phyloP scores from a whole-genome alignment of 2,113 vertebrate genomes.

The Scomber scombrus region DNA sequence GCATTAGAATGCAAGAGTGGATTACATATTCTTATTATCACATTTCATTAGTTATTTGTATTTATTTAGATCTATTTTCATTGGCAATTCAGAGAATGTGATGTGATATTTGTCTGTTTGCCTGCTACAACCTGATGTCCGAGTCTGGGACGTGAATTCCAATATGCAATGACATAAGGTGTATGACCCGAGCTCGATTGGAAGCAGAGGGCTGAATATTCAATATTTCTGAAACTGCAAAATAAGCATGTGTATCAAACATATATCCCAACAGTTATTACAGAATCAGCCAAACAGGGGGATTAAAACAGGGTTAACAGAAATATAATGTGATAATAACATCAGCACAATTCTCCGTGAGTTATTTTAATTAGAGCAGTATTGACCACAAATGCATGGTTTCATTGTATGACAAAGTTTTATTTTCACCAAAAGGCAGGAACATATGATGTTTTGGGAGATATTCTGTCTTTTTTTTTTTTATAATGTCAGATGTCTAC shows the following conservation, averaged over 20 bases:
- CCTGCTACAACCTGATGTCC: neutral
- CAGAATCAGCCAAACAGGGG: neutral
- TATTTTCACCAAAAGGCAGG: no score
- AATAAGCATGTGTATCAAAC: no score
- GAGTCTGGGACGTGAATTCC: neutral
- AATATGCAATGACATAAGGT: neutral
- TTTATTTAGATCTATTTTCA: neutral
- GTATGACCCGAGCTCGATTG: neutral
- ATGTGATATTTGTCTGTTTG: neutral
- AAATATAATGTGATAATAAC: no score
- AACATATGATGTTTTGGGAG: no score
- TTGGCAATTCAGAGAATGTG: neutral
- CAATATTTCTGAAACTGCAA: neutral
- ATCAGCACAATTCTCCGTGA: no score
- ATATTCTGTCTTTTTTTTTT: no score
- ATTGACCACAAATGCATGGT: no score
- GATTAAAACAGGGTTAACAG: no score
- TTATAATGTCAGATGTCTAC: no score
- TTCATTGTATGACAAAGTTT: no score
- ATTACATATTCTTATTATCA: neutral
- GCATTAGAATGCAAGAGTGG: neutral
- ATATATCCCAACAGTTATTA: neutral
- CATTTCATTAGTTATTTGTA: neutral
- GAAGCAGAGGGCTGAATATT: neutral
- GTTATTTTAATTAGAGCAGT: no score